phyloP scores from a whole-genome alignment of 2,888 invertebrate species.

The Dicyrtoma fusca region DNA sequence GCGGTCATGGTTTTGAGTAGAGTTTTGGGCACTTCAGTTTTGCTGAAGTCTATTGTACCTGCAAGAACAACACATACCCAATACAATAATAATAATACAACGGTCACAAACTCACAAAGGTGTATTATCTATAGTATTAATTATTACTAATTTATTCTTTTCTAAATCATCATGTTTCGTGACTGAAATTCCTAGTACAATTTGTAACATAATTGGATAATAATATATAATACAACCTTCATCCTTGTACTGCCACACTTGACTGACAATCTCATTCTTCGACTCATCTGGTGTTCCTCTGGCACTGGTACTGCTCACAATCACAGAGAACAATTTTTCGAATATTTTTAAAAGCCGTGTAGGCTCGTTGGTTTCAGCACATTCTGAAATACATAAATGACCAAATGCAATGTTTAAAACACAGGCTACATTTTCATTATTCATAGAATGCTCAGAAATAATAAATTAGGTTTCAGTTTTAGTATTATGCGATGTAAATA shows the following conservation, averaged over 20 bases:
- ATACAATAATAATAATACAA: neutral
- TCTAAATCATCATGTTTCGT: neutral
- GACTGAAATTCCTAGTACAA: neutral
- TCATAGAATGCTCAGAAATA: no score
- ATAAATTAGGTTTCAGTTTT: no score
- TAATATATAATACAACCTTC: no score
- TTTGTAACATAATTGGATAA: no score
- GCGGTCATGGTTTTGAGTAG: neutral
- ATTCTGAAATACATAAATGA: neutral
- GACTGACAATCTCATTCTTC: neutral
- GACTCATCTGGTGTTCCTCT: neutral
- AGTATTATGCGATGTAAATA: no score
- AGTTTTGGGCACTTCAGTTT: neutral
- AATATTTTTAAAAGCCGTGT: neutral
- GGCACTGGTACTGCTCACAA: neutral
- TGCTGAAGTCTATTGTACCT: conserved; percentile 4
- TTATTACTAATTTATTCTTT: no score
- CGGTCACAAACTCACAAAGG: no score
- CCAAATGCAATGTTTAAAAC: neutral
- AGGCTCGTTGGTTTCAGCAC: neutral
- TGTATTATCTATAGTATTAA: no score
- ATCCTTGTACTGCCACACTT: neutral
- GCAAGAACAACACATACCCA: neutral
- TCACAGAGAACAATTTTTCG: neutral
- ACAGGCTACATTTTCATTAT: no score